phyloP scores from a whole-genome alignment of 2,797 vertebrate species.

The Momotus momota region DNA sequence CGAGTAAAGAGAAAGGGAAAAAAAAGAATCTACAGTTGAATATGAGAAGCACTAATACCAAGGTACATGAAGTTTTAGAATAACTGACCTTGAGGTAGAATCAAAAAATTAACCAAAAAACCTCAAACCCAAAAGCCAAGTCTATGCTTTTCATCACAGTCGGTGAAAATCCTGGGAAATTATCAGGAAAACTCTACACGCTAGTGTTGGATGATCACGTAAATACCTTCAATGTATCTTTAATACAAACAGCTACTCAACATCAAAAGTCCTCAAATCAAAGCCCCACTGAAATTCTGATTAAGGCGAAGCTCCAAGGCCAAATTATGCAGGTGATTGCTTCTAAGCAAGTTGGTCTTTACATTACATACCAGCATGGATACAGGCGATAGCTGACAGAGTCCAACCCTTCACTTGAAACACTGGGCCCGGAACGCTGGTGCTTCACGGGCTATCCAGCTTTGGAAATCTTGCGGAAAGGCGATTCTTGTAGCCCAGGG shows the following conservation, averaged over 20 bases:
- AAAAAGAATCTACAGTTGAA: background rate
- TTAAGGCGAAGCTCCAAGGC: background rate
- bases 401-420: background rate
- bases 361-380: rapidly evolving
- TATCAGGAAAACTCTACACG: background rate
- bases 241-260: background rate
- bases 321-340: background rate
- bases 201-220: background rate
- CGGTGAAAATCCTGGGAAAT: background rate
- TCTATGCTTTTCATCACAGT: background rate
- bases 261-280: background rate
- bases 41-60: background rate
- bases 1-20: background rate
- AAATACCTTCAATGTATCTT: background rate
- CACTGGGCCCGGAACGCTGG: background rate
- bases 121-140: background rate
- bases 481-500: background rate
- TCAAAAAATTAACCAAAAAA: background rate
- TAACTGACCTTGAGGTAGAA: background rate
- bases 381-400: background rate
- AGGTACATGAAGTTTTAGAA: background rate
- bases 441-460: background rate
- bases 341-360: background rate
- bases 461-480: background rate
- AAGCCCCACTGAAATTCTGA: background rate